A percentile compares a stretch with the other conserved stretches of the same genome.
phyloP scores from a whole-genome alignment of 2,797 vertebrate species.

The Paguma larvata region DNA sequence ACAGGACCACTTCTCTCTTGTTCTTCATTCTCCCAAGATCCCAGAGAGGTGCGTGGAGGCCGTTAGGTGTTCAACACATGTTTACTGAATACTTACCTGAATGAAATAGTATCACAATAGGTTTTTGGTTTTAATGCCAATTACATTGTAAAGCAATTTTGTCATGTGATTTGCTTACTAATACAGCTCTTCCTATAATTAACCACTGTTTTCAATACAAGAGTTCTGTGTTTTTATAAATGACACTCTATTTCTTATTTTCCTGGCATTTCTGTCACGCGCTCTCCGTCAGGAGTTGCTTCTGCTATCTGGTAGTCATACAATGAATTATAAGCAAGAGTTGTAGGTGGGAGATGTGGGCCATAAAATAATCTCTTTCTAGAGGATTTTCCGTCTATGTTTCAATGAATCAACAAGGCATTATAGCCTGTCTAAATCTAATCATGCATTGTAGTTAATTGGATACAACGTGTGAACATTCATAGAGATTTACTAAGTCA shows the following conservation, averaged over 20 bases:
- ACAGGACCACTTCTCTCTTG: neutral
- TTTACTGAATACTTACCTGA: neutral
- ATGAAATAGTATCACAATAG: neutral
- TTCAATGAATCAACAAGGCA: neutral
- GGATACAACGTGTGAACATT: neutral
- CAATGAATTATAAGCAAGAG: neutral
- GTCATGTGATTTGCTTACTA: neutral
- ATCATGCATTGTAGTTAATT: neutral
- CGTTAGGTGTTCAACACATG: neutral
- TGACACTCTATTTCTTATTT: neutral
- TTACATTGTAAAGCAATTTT: neutral
- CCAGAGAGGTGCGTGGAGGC: neutral
- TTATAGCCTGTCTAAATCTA: neutral
- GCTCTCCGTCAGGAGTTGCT: neutral
- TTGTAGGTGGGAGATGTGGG: neutral
- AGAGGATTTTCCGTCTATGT: neutral
- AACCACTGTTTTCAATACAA: neutral
- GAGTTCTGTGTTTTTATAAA: neutral
- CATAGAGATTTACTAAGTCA: neutral
- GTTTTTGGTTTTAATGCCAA: neutral
- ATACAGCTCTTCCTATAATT: neutral
- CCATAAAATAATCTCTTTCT: neutral
- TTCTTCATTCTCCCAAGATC: neutral
- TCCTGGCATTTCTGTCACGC: neutral
- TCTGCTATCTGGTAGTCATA: neutral